Conservation (phyloP, 2,797 vertebrate species). For the Babyrousa celebensis region DNA sequence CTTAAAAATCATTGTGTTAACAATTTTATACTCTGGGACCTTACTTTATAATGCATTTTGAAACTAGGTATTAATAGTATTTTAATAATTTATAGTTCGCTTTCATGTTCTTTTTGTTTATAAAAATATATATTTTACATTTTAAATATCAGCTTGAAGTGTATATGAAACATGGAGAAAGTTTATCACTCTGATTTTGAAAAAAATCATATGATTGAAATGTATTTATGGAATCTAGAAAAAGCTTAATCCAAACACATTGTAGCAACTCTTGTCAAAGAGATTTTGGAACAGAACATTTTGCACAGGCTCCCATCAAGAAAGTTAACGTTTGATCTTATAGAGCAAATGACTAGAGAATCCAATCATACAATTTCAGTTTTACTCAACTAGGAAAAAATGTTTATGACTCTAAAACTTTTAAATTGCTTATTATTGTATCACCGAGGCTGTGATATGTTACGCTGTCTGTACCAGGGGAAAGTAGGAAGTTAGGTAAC, state of each 20-base stretch:
- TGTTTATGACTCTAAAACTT: neutral
- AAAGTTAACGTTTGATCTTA: neutral
- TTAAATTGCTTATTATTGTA: neutral
- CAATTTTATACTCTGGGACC: neutral
- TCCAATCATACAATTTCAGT: neutral
- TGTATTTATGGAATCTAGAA: neutral
- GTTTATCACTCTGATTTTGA: neutral
- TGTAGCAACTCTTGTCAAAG: neutral
- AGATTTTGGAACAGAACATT: neutral
- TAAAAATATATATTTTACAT: neutral
- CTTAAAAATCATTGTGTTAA: neutral
- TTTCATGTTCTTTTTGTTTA: neutral
- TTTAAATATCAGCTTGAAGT: neutral
- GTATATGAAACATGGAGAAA: neutral
- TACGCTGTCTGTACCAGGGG: neutral
- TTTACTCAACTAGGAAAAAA: neutral
- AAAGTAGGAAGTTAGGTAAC: slow-evolving; percentile 3
- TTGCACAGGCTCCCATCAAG: neutral
- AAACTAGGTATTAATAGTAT: slow-evolving; percentile 23
- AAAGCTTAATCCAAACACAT: neutral
- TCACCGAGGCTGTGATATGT: neutral
- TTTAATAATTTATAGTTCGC: slow-evolving; percentile 44
- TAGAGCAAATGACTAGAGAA: slow-evolving; percentile 8
- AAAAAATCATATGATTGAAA: neutral
- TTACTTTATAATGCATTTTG: neutral